Conservation (phyloP, 2,797 vertebrate species). For the Rhabdophis nuchalis region DNA sequence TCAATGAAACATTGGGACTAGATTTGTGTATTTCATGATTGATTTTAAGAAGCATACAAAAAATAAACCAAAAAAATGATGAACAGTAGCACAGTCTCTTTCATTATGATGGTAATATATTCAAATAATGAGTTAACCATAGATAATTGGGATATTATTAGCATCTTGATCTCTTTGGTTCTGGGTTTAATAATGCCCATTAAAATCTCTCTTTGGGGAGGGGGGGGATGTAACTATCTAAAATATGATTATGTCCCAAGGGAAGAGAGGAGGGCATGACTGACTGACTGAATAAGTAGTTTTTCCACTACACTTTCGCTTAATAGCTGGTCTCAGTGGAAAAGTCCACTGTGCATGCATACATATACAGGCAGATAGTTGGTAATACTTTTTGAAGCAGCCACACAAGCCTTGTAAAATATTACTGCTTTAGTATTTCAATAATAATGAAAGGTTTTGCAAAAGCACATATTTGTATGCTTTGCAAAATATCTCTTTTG, state of each 20-base stretch:
- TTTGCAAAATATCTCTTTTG: neutral
- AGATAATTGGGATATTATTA: neutral
- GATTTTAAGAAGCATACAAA: neutral
- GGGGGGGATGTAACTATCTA: neutral
- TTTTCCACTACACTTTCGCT: neutral
- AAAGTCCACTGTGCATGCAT: neutral
- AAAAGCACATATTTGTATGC: neutral
- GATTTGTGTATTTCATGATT: neutral
- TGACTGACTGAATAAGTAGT: neutral
- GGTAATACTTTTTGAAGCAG: neutral
- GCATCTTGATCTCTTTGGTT: neutral
- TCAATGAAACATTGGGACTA: neutral
- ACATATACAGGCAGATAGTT: neutral
- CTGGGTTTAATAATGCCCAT: neutral
- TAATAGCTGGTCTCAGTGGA: neutral
- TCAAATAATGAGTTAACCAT: neutral
- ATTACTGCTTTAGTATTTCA: neutral
- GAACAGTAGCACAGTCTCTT: neutral
- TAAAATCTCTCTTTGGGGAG: neutral
- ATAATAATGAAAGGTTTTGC: neutral
- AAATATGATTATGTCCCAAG: neutral
- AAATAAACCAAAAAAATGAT: neutral
- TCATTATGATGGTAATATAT: neutral
- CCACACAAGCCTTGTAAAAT: neutral
- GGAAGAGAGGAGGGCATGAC: neutral